Conservation (phyloP, 92 coral and sea anemone species). For the Zoanthus sansibaricus region DNA sequence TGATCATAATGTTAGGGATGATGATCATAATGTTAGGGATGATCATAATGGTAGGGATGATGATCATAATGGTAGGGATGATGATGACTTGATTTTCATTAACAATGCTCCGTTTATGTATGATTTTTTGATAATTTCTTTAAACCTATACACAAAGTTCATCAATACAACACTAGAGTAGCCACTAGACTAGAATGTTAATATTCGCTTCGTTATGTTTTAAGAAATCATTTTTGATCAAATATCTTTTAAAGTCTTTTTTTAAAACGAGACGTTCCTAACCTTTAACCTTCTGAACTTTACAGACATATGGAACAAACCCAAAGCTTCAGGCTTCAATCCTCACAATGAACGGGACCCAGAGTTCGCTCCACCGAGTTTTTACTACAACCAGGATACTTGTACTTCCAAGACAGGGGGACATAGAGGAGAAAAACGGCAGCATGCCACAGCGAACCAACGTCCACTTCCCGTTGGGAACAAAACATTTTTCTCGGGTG, state of each 20-base stretch:
- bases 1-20: background rate
- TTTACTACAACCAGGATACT: constrained; percentile 67
- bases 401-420: background rate
- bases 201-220: background rate
- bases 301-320: constrained; percentile 39
- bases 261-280: background rate
- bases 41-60: too few species aligned
- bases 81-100: background rate
- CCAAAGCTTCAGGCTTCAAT: constrained; percentile 47
- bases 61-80: background rate
- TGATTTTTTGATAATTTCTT: too few species aligned
- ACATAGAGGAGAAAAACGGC: background rate
- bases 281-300: background rate
- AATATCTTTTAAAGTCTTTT: background rate
- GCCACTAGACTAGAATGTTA: background rate
- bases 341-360: constrained; percentile 75
- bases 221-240: background rate
- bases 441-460: background rate
- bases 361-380: constrained; percentile 94
- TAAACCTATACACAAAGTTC: too few species aligned
- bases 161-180: background rate
- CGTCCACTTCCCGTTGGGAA: background rate
- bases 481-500: background rate
- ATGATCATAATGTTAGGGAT: too few species aligned
- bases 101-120: too few species aligned